Base-by-base conservation (phyloP, 2,888 invertebrate species). In the Tipula confusa region DNA sequence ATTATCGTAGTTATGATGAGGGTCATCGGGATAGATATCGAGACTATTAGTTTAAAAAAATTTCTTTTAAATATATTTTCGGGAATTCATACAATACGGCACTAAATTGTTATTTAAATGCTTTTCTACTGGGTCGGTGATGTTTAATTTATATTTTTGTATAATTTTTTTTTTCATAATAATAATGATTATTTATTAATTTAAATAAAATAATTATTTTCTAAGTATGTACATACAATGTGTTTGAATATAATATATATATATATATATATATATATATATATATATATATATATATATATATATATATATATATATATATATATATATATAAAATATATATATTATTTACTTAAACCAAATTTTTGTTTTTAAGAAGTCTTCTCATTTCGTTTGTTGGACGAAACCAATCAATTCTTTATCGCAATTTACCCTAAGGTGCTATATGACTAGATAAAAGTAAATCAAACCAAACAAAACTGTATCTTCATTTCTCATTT, bases 1-100 rank as follows among this genome's bases (percentile, higher is more conserved):
- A 79, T 18, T 64, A 81, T 24, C 29, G 84, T 33, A 80, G 79
- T 29, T 83, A 83, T 29, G 82, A 84, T 79, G 82, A 84, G 29
- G 82, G 48, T 3, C 31, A 83, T 48, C 64, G 84, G 38, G 83
- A 82, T 82, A 82, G 82, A 33, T 82, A 82, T 82, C 82, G 82
- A 1, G 82, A 82, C 36, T 82, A 33, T 33, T 82, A 80, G 15
- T n/a, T 64, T 64, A 13, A 31, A 31, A 7, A 31, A 5, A n/a
- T n/a, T n/a, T n/a, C n/a, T n/a, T n/a, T n/a, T n/a, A n/a, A n/a
- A n/a, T 24, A 64, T 64, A 18, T 18, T 24, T 64, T 64, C 64
- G 64, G 64, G 64, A 64, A 24, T 64, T 64, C 4, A 24, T 64
- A 24, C 9, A 24, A 64, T 24, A 48, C 48, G 18, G 18, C 18